Base-by-base conservation (phyloP, 2,888 invertebrate genomes). In the Calliphora vomitoria region DNA sequence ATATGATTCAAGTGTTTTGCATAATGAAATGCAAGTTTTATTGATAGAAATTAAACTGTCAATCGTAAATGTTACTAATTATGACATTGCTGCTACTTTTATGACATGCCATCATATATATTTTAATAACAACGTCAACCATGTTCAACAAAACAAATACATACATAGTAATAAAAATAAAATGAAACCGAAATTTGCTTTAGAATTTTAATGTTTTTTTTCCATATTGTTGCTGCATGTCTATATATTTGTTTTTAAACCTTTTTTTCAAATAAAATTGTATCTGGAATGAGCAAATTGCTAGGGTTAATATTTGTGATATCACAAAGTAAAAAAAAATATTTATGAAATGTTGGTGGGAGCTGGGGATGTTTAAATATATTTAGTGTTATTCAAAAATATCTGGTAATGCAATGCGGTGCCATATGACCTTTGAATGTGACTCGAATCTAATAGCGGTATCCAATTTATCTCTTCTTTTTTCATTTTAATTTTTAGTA, bases 61-160 rank as follows among this genome's bases (percentile, higher is more conserved):
- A 87, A 81, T 87, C 83, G 87, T 84, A 87, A 81, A 81, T 87
- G 83, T 87, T 81, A 83, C 87, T 87, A 83, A 83, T 87, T 87
- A 84, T 87, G 83, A 87, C 76, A 87, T 84, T 81, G 66, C 76
- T 81, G 87, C 72, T 81, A 76, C 76, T 81, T 81, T 87, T 87
- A 87, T 87, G 76, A 60, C 87, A 84, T 76, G 80, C 80, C 72
- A 66, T 81, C 80, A 66, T 20, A 76, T 64, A 13, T 8, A 44
- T 75, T 86, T 72, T 69, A 72, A 55, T 50, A 82, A 78, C 25
- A 85, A 13, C 50, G 50, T 11, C 76, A 68, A 47, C 20, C 38
- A 41, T 41, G 0, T 44, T 55, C 18, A 71, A 62, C 10, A 53
- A 18, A 75, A 60, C 3, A 18, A 47, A 69, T n/a, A n/a, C n/a